A percentile compares a stretch with the other conserved stretches of the same genome.
Conservation (phyloP, 2,888 invertebrate species). For the Seladonia tumulorum region DNA sequence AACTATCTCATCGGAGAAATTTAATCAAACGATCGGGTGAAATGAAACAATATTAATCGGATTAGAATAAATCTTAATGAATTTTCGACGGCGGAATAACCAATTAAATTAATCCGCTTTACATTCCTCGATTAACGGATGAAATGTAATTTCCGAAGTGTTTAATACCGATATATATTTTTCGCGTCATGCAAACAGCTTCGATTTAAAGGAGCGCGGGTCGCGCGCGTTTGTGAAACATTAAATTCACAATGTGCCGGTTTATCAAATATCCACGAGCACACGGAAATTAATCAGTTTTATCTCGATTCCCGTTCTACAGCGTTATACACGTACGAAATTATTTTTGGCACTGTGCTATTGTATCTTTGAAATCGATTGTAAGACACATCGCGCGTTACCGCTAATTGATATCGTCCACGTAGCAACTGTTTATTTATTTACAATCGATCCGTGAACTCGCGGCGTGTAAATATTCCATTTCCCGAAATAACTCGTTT, state of each 20-base stretch:
- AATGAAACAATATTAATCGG: conserved; percentile 56
- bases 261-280: conserved; percentile 46
- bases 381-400: conserved; percentile 6
- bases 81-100: conserved; percentile 44
- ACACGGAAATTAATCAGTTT: conserved; percentile 45
- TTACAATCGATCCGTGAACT: neutral
- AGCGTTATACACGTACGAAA: neutral
- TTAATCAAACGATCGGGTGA: conserved; percentile 47
- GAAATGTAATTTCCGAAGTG: conserved; percentile 51
- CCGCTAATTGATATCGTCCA: neutral
- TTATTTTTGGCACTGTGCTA: conserved; percentile 31
- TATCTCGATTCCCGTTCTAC: conserved; percentile 25
- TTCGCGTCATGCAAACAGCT: conserved; percentile 26
- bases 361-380: conserved; percentile 3
- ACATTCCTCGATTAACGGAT: conserved; percentile 48
- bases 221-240: conserved; percentile 26
- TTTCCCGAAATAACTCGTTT: neutral
- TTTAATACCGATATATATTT: conserved; percentile 34
- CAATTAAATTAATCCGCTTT: conserved; percentile 57
- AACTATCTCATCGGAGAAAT: conserved; percentile 9
- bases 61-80: conserved; percentile 51
- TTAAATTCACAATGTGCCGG: conserved; percentile 44
- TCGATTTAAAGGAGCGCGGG: conserved; percentile 31
- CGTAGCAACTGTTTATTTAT: conserved; percentile 1
- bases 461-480: neutral